Conservation (phyloP, 2,888 invertebrate genomes). For the Cantharis rustica region DNA sequence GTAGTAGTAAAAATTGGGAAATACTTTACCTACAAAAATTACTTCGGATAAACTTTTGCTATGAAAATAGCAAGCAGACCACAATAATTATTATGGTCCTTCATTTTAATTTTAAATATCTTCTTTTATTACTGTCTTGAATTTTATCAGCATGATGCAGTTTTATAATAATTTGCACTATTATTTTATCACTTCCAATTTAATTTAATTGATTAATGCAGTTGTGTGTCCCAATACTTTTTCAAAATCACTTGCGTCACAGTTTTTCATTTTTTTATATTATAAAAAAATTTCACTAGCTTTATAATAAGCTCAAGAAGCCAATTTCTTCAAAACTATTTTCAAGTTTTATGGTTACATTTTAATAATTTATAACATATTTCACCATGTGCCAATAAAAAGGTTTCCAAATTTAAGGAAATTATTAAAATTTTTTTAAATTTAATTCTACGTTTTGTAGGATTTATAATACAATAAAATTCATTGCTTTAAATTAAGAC, state of each 20-base stretch:
- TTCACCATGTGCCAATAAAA: neutral
- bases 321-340: neutral
- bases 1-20: slow-evolving; percentile 16
- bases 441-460: neutral
- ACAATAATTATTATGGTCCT: neutral
- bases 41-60: neutral
- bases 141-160: slow-evolving; percentile 6
- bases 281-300: neutral
- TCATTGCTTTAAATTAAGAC: neutral
- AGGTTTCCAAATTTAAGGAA: neutral
- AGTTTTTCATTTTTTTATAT: neutral
- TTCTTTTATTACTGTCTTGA: neutral
- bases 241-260: neutral
- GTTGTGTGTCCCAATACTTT: slow-evolving; percentile 8
- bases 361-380: neutral
- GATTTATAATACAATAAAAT: neutral
- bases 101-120: neutral
- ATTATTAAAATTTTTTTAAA: neutral
- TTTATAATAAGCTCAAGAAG: neutral
- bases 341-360: neutral
- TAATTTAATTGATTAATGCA: neutral
- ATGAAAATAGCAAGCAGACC: neutral
- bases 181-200: neutral
- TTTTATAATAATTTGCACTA: slow-evolving; percentile 6
- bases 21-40: slow-evolving; percentile 20